Base-by-base conservation (phyloP, 2,113 vertebrate genomes). In the Pygoscelis antarcticus region DNA sequence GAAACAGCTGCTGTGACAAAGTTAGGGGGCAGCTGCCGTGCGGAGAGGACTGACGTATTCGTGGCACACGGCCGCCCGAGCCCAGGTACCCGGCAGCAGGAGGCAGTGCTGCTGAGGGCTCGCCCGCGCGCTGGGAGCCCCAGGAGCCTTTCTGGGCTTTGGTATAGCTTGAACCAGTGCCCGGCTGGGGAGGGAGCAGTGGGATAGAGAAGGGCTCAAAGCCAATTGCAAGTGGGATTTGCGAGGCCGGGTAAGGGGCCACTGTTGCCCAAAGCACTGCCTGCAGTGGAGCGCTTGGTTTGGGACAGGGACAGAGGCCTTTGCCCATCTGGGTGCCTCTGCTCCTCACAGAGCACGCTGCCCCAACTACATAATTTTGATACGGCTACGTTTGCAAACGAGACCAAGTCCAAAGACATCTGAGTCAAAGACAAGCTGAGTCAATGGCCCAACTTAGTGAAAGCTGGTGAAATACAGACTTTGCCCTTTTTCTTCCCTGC, bases 1-100 rank as follows among this genome's bases (percentile, higher is more conserved):
- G 65, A 95, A 81, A 82, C 89, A 95, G 95, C 88, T 93, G 96
- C 94, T 87, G 86, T 78, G 83, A 87, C 83, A 88, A 91, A 95
- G 90, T 57, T 5, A 87, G 86, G 72, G 93, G 95, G 69, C 90
- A 95, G 94, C 94, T 96, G 96, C 89, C 1, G 3, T 0, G 0
- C 2, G 18, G 62, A 60, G 57, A 57, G 65, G 19, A 55, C 94
- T 91, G 94, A 87, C 10, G 3, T n/a, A 9, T 46, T 47, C 0
- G 10, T 82, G 96, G 89, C 83, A 81, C 64, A 5, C 0, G 2
- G 83, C 91, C 0, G n/a, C 22, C 9, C 1, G 0, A 81, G 76
- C 51, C 58, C 91, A 91, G 80, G 87, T 84, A 91, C 19, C 15
- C 0, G 1, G 40, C 0, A 8, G 76, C 78, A 78, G 74, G 6